phyloP scores from a whole-genome alignment of 1,140 invertebrate species.

The Camponotus vicinus region DNA sequence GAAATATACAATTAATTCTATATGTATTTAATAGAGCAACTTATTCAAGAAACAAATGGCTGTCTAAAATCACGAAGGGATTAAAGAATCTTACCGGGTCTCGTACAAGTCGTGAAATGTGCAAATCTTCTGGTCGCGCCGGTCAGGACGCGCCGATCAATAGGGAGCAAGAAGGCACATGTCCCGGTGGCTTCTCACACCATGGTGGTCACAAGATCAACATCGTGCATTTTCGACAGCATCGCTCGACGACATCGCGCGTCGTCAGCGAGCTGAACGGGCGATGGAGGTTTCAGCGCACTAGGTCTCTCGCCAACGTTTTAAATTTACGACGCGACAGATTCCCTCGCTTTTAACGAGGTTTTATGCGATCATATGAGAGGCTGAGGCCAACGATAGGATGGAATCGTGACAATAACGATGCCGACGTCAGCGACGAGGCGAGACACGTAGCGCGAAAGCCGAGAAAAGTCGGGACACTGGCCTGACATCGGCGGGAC shows the following conservation, averaged over 20 bases:
- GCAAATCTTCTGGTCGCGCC: slow-evolving; percentile 74
- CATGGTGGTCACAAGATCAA: slow-evolving; percentile 42
- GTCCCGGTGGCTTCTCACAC: slow-evolving; percentile 68
- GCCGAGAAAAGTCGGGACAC: slow-evolving; percentile 80
- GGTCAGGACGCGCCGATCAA: slow-evolving; percentile 78
- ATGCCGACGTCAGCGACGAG: not conserved
- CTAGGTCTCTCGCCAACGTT: not conserved
- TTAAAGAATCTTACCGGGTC: slow-evolving; percentile 61
- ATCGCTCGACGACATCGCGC: not conserved
- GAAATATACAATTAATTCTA: not conserved
- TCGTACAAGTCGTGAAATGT: slow-evolving; percentile 66
- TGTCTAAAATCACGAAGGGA: not conserved
- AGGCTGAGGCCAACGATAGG: slow-evolving; percentile 3
- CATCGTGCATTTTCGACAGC: slow-evolving; percentile 15
- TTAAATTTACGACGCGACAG: not conserved
- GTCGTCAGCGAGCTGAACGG: not conserved
- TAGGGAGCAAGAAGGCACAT: slow-evolving; percentile 79
- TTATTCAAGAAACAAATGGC: not conserved
- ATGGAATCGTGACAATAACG: not conserved
- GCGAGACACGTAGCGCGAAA: slow-evolving; percentile 57
- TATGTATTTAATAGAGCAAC: not conserved
- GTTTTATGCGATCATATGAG: not conserved
- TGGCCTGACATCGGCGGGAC: slow-evolving; percentile 77
- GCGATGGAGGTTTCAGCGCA: not conserved
- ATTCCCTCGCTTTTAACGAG: not conserved